Evolutionary conservation across 2,888 invertebrate genomes (phyloP).

Genomic region (Hipparchia semele): DNA sequence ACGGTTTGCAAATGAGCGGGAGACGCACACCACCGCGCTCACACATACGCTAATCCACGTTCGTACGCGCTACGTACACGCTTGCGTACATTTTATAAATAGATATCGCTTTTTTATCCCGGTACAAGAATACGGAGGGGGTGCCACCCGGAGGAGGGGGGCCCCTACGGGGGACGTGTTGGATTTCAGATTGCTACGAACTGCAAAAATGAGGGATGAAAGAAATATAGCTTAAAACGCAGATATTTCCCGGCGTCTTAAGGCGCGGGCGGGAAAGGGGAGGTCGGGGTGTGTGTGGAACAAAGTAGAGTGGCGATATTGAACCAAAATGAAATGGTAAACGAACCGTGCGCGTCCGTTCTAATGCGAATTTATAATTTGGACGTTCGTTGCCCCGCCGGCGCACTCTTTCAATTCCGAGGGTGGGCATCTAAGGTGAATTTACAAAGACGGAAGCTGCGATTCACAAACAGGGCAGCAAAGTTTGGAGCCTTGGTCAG

Average conservation of each 20-base stretch:
- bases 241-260: constrained; percentile 84
- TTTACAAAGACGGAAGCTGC: constrained; percentile 76
- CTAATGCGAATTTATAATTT: constrained; percentile 84
- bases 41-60: constrained; percentile 71
- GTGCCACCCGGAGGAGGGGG: constrained; percentile 71
- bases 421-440: constrained; percentile 69
- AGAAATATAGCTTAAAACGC: constrained; percentile 85
- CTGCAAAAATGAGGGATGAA: constrained; percentile 85
- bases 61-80: constrained; percentile 70
- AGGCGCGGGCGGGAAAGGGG: constrained; percentile 64
- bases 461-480: constrained; percentile 74
- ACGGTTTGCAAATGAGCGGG: constrained; percentile 83
- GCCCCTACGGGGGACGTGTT: constrained; percentile 81
- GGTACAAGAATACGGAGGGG: constrained; percentile 79
- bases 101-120: constrained; percentile 83
- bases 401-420: constrained; percentile 76
- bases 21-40: constrained; percentile 51
- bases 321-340: constrained; percentile 83
- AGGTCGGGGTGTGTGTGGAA: constrained; percentile 78
- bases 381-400: constrained; percentile 79
- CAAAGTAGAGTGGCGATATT: constrained; percentile 83
- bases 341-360: constrained; percentile 83
- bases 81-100: constrained; percentile 82
- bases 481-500: constrained; percentile 25
- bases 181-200: constrained; percentile 84